Percentiles rank a stretch among this genome's conserved stretches.
Evolutionary conservation across 2,888 invertebrate species (phyloP).

Genomic region (Elysia crispata): DNA sequence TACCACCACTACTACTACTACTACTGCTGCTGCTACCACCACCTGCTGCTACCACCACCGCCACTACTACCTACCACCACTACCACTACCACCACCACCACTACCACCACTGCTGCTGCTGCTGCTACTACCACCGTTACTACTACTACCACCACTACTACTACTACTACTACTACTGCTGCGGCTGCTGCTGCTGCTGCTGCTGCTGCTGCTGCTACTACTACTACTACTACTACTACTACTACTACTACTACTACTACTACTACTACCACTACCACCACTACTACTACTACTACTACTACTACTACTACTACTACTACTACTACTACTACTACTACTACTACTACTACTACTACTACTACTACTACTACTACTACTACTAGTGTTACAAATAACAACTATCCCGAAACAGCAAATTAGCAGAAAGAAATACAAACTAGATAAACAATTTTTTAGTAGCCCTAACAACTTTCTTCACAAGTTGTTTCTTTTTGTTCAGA

Average conservation of each 20-base stretch:
- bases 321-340: constrained; percentile 45
- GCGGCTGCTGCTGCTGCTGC: too few species aligned
- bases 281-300: constrained; percentile 34
- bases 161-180: constrained; percentile 16
- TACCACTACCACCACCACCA: constrained; percentile 6
- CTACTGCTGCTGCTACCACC: too few species aligned
- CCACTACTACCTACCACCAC: too few species aligned
- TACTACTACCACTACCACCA: constrained; percentile 4
- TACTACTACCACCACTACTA: background rate
- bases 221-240: constrained; percentile 3
- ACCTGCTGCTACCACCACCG: too few species aligned
- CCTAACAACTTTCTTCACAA: too few species aligned
- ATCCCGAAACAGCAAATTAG: constrained; percentile 21
- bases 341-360: constrained; percentile 45
- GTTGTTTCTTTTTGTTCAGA: too few species aligned
- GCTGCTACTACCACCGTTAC: background rate
- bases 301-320: constrained; percentile 43
- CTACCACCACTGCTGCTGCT: constrained; percentile 7
- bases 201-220: constrained; percentile 15
- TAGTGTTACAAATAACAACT: too few species aligned
- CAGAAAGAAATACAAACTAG: constrained; percentile 1
- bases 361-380: constrained; percentile 46
- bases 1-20: too few species aligned
- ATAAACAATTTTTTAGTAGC: too few species aligned
- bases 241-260: background rate